Evolutionary conservation across 2,888 invertebrate species (phyloP).

Genomic region (Drosophila emarginata): DNA sequence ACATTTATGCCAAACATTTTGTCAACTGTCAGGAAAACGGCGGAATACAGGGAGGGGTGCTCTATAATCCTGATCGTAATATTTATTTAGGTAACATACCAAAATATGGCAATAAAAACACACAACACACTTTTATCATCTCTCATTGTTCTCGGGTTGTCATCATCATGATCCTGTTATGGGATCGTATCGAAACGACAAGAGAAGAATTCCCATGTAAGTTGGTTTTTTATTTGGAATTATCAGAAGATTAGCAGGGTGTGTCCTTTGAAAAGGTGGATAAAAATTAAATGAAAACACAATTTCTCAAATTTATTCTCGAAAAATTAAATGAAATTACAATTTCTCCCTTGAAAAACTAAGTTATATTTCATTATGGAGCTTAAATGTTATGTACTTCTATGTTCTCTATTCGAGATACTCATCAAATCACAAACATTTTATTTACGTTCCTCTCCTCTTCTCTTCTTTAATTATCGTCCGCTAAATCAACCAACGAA

Average conservation of each 20-base stretch:
- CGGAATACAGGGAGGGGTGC: neutral
- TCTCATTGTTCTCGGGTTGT: constrained; percentile 34
- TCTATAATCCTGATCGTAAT: constrained; percentile 31
- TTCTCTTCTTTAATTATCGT: too few species aligned
- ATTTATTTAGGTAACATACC: constrained; percentile 63
- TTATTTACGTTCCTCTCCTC: neutral
- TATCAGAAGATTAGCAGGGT: constrained; percentile 40
- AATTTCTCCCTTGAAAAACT: too few species aligned
- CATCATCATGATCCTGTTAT: constrained; percentile 63
- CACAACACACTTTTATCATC: constrained; percentile 15
- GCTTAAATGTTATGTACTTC: too few species aligned
- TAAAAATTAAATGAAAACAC: neutral
- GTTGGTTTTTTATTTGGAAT: constrained; percentile 43
- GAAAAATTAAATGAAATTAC: too few species aligned
- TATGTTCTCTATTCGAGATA: too few species aligned
- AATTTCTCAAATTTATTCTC: neutral
- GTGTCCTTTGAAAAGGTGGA: neutral
- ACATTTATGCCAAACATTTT: constrained; percentile 25
- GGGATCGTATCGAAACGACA: constrained; percentile 51
- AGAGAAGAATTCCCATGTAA: constrained; percentile 20
- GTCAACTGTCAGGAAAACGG: neutral
- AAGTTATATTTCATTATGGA: too few species aligned
- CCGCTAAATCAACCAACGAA: too few species aligned
- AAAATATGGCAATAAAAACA: constrained; percentile 27
- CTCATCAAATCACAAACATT: too few species aligned